These are phyloP conservation scores for Pseudotriccus pelzelni DNA, from an alignment of 2,797 vertebrate species.

Conservation along the genomic window DNA sequence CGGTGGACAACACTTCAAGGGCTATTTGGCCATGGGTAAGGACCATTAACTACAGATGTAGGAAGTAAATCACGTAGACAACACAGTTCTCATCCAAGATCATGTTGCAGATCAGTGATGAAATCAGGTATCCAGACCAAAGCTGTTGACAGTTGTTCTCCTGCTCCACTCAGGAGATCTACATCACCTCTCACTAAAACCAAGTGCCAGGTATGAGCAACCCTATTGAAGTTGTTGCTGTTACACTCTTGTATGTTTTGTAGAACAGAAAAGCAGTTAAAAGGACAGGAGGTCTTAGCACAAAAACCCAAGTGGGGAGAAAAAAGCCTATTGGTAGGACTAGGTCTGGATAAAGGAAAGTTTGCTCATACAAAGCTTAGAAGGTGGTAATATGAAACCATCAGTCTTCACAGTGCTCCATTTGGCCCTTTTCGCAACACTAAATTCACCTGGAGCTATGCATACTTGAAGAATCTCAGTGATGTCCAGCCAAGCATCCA, in stretches of 20 bases:
- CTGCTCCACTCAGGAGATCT: not conserved
- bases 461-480: not conserved
- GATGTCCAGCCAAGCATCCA: not conserved
- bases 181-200: not conserved
- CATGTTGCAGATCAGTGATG: not conserved
- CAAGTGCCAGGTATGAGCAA: not conserved
- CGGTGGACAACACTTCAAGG: not conserved
- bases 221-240: not conserved
- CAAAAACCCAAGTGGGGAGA: not conserved
- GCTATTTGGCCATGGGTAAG: not conserved
- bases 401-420: not conserved
- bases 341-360: not conserved
- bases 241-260: accelerated
- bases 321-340: not conserved
- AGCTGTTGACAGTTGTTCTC: not conserved
- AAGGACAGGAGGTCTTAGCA: not conserved
- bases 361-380: not conserved
- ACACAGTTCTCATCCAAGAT: not conserved
- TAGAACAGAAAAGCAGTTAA: not conserved
- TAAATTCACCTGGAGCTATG: not conserved
- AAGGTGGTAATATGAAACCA: not conserved
- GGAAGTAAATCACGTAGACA: not conserved
- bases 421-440: not conserved
- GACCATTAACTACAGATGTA: conserved; percentile 5
- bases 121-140: not conserved